Percentiles rank a stretch among this genome's conserved stretches.
phyloP scores from a whole-genome alignment of 2,888 invertebrate species.

The Argynnis bischoffii region DNA sequence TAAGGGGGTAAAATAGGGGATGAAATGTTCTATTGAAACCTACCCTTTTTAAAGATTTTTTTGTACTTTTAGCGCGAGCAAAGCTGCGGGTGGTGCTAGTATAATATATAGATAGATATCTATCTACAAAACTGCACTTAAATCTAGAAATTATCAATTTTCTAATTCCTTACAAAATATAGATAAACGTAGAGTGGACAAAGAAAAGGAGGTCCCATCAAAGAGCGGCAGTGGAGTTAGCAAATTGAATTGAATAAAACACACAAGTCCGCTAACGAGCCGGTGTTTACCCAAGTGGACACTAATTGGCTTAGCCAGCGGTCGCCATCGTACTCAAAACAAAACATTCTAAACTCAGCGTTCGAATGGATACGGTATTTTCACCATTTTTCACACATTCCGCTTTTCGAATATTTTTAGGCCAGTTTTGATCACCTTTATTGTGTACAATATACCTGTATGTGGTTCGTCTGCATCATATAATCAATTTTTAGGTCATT shows the following conservation, averaged over 20 bases:
- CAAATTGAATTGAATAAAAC: constrained; percentile 81
- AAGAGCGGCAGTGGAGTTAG: constrained; percentile 75
- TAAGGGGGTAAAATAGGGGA: too few species aligned
- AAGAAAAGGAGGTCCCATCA: constrained; percentile 70
- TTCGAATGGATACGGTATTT: constrained; percentile 48
- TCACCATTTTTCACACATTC: constrained; percentile 39
- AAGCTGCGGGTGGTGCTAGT: too few species aligned
- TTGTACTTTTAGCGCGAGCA: too few species aligned
- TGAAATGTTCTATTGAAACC: too few species aligned
- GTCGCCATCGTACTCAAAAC: constrained; percentile 58
- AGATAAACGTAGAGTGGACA: constrained; percentile 59
- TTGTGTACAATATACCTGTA: constrained; percentile 29
- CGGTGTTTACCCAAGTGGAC: constrained; percentile 81
- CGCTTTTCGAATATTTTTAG: constrained; percentile 36
- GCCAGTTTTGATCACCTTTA: constrained; percentile 39
- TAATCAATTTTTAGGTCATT: background rate
- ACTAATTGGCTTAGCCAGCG: constrained; percentile 81
- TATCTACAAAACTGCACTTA: too few species aligned
- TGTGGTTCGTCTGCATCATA: constrained; percentile 15
- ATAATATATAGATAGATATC: too few species aligned
- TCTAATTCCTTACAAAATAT: constrained; percentile 4
- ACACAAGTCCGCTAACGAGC: constrained; percentile 82
- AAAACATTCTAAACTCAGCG: constrained; percentile 44
- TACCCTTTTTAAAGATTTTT: too few species aligned
- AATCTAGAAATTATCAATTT: constrained; percentile 6